Conservation (phyloP, 2,888 invertebrate genomes). For the Abscondita cerata region DNA sequence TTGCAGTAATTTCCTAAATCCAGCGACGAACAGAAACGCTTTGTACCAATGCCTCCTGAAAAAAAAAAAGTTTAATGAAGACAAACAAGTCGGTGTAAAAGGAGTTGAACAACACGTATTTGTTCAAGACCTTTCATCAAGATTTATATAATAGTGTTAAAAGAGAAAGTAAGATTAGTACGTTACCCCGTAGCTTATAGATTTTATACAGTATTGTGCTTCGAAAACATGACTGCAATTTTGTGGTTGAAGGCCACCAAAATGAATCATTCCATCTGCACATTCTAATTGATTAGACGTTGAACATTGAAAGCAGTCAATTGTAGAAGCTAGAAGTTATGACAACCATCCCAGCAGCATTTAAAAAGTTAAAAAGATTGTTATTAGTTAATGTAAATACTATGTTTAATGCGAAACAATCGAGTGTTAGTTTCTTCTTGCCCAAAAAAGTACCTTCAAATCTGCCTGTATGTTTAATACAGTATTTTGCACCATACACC, state of each 20-base stretch:
- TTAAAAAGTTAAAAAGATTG: constrained; percentile 19
- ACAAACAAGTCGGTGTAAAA: too few relatives aligned
- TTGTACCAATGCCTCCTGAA: constrained; percentile 86
- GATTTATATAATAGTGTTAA: too few relatives aligned
- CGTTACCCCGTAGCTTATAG: constrained; percentile 65
- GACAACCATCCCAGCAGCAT: constrained; percentile 32
- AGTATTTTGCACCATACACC: constrained; percentile 86
- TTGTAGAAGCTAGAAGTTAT: constrained; percentile 56
- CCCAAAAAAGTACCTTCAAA: constrained; percentile 73
- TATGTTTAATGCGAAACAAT: background rate
- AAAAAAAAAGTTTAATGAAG: background rate
- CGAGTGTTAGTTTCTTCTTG: background rate
- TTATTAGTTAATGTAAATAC: background rate
- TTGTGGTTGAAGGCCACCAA: constrained; percentile 63
- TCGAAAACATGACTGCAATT: constrained; percentile 78
- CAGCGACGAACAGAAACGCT: constrained; percentile 84
- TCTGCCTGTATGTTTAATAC: constrained; percentile 92
- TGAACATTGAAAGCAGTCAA: constrained; percentile 82
- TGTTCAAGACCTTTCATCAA: too few relatives aligned
- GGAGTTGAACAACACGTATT: too few relatives aligned
- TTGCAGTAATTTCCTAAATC: constrained; percentile 91
- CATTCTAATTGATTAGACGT: constrained; percentile 72
- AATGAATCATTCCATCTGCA: constrained; percentile 70
- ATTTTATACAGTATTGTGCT: constrained; percentile 86
- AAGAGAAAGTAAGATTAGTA: background rate